These are phyloP conservation scores for Dunckerocampus dactyliophorus DNA, from an alignment of 2,113 vertebrate genomes.

Conservation along the genomic window DNA sequence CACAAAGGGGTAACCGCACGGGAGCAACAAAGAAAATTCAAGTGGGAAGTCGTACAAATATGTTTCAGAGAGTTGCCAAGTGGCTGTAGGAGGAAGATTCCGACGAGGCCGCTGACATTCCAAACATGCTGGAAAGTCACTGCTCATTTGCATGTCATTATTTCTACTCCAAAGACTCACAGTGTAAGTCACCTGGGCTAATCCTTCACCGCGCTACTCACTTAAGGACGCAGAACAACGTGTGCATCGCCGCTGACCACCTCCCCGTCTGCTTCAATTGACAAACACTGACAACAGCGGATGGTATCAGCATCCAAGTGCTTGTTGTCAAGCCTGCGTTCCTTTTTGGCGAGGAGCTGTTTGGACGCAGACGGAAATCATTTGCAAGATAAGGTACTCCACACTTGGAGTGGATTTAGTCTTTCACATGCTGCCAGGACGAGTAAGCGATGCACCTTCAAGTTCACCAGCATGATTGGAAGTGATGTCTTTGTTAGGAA, in stretches of 20 bases:
- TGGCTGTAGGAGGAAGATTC: conserved; percentile 6
- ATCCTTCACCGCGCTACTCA: background rate
- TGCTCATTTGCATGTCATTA: conserved; percentile 7
- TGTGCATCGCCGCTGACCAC: background rate
- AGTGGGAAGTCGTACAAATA: conserved; percentile 28
- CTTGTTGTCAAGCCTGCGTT: background rate
- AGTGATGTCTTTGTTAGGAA: too few species aligned
- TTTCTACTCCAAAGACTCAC: background rate
- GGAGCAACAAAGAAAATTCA: conserved; percentile 8
- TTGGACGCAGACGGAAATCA: conserved; percentile 8
- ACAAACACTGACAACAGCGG: conserved; percentile 6
- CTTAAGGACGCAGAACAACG: background rate
- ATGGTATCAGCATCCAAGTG: background rate
- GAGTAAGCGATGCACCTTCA: background rate
- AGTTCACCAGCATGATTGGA: background rate
- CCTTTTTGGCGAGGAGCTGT: background rate
- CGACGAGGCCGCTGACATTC: background rate
- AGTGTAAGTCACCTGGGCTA: background rate
- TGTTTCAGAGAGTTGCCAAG: conserved; percentile 25
- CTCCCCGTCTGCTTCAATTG: background rate
- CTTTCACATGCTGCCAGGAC: background rate
- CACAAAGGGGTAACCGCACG: conserved; percentile 15
- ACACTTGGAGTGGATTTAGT: background rate
- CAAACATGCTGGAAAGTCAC: background rate
- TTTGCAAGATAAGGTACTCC: conserved; percentile 7